A percentile compares a stretch with the other conserved stretches of the same genome.
phyloP scores from a whole-genome alignment of 2,113 vertebrate genomes.

The Callocephalon fimbriatum region DNA sequence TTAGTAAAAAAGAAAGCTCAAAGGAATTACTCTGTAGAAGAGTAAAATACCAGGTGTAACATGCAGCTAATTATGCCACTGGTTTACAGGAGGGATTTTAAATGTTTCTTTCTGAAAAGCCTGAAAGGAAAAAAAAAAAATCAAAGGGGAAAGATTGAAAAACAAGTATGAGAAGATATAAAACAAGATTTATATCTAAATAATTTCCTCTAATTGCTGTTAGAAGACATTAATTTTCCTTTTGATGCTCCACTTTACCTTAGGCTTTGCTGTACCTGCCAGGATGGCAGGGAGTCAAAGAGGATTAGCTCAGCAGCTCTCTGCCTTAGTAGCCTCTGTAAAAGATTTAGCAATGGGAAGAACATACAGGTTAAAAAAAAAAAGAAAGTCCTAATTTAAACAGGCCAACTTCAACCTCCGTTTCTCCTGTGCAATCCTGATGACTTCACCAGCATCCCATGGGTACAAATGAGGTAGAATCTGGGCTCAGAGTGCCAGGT shows the following conservation, averaged over 20 bases:
- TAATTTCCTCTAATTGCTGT: slow-evolving; percentile 87
- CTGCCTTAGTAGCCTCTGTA: slow-evolving; percentile 59
- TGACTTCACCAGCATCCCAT: slow-evolving; percentile 52
- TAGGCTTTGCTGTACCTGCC: slow-evolving; percentile 77
- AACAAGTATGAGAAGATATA: slow-evolving; percentile 82
- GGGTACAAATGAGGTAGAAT: slow-evolving; percentile 19
- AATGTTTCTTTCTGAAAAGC: slow-evolving; percentile 74
- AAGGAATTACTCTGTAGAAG: slow-evolving; percentile 57
- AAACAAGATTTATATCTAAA: slow-evolving; percentile 85
- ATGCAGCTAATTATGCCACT: slow-evolving; percentile 71
- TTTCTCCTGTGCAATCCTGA: slow-evolving; percentile 8
- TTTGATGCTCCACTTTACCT: slow-evolving; percentile 83
- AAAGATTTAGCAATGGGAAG: slow-evolving; percentile 69
- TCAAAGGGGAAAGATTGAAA: slow-evolving; percentile 82
- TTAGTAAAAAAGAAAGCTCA: slow-evolving; percentile 58
- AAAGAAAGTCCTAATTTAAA: neutral
- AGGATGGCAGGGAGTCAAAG: slow-evolving; percentile 81
- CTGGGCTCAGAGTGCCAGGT: neutral
- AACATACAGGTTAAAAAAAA: neutral
- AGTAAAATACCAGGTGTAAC: slow-evolving; percentile 74
- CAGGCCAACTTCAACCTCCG: slow-evolving; percentile 8
- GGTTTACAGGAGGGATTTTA: slow-evolving; percentile 70
- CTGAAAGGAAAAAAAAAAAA: slow-evolving; percentile 73
- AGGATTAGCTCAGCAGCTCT: slow-evolving; percentile 77
- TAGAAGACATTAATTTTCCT: slow-evolving; percentile 84